Base-by-base conservation (phyloP, 2,797 vertebrate species). In the Sebastes itinus region DNA sequence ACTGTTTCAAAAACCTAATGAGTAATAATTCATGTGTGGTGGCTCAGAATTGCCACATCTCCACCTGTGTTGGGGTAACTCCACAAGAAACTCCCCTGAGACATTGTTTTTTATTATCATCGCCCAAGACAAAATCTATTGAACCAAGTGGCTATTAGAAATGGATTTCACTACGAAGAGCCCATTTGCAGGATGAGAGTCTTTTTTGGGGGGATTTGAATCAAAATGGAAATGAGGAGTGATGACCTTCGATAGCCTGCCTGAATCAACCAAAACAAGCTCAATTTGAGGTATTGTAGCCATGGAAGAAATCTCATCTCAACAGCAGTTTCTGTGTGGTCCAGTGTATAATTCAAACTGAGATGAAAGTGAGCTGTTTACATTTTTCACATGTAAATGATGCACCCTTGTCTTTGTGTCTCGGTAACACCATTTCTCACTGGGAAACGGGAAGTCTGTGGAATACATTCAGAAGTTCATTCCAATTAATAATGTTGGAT, bases 151-250 rank as follows among this genome's bases (percentile, higher is more conserved):
- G 72, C 66, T 85, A 91, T 91, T 90, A 91, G 66, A 87, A 90
- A 89, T 80, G 65, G 75, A 87, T 89, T 89, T 87, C 66, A 54
- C 63, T 33, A 80, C 68, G 62, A 87, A 69, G 60, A 73, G 75
- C 79, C 80, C 86, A 72, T 74, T 81, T 80, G 75, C 62, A 28
- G 32, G 27, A 90, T 65, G 71, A 88, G 58, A 76, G 72, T 81
- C 3, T 81, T 75, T 84, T 72, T 78, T 77, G 42, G 64, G 68
- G 49, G 33, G 72, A 61, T 90, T 88, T 81, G 83, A 93, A 92
- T 92, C 85, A 92, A 90, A 94, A 92, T 92, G 88, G 87, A 92
- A 94, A 94, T 94, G 84, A 92, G 89, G 77, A 90, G 35, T 74
- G 90, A 90, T 92, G 92, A 90, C 88, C 90, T 86, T 89, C 82